Evolutionary conservation across 2,888 invertebrate genomes (phyloP), one percentile per base, ranked within the genome.

Genomic region (Mesoligia furuncula): DNA sequence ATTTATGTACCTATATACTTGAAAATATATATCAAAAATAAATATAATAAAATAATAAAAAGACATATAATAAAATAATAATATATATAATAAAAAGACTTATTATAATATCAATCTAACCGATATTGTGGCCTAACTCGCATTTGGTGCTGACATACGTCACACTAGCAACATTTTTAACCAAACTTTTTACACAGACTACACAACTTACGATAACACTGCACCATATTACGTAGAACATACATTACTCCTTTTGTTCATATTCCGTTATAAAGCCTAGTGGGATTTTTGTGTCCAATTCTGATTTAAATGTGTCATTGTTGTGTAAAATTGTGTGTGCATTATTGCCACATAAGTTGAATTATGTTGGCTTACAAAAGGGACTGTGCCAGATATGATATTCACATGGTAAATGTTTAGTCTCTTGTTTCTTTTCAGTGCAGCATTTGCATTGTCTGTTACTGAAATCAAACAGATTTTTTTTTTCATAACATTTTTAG

Each of bases 241-340:
- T 24, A 48, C 7, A 45, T 20, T 31, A 17, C 51, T 66, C n/a
- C 36, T 54, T 66, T 70, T 81, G 66, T 80, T 75, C 51, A 45
- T n/a, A 70, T 80, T 70, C 45, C n/a, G 3, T 64, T 71, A 59
- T 54, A 48, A 65, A 61, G 57, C 71, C 61, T 65, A 39, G 39
- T 78, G 36, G 77, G 20, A n/a, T 57, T 83, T 72, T 65, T 62
- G 8, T 11, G 42, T 62, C 78, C 61, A 73, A 64, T 82, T 65
- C 72, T 79, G 75, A 70, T 70, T 79, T 45, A 36, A 73, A 70
- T 62, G 27, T 66, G 59, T 65, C 74, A 75, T 83, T 82, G 83
- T 82, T 82, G 39, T 78, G 67, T 71, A 64, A 77, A 73, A 78
- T 68, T 64, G 7, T 69, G 31, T n/a, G n/a, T 75, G 20, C 64